Evolutionary conservation across 1,140 invertebrate species (phyloP), one percentile per base, ranked within the genome.

Genomic region (Lanistes nyassanus): DNA sequence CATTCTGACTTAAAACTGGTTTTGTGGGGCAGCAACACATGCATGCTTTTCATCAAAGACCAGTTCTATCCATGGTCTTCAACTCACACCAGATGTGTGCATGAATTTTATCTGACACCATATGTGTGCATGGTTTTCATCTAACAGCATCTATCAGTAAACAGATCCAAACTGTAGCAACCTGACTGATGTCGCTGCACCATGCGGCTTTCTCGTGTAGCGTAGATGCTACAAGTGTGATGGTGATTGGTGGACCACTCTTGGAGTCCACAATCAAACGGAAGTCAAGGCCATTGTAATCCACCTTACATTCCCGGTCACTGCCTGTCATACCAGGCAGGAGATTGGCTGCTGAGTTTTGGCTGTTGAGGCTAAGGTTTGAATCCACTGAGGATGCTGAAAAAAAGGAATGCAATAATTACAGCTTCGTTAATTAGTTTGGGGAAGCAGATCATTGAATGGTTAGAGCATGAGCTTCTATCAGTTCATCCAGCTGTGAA

Each of bases 191-290:
- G 86, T 98, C 96, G 81, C 94, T 95, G 78, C 96, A 96, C 96
- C 96, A 98, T 2, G 95, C 96, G 16, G 95, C 94, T 89, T 98
- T 98, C 84, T 98, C 96, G 90, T 97, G 94, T 65, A 94, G 91
- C 6, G 94, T 94, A 23, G 94, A 92, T 37, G 95, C 94, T 58
- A 95, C 91, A 29, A 98, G 90, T 89, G 96, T 95, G 34, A 97
- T 92, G 13, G 90, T 91, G 7, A 92, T 84, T 76, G 92, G 83
- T 88, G 92, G 77, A 90, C 90, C 92, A 81, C 79, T 89, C 82
- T 85, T 92, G 88, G 86, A 92, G 90, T 89, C 87, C 34, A 89
- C 85, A 60, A 96, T 92, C 70, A 97, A 92, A 90, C 96, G 96
- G 88, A 98, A 97, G 87, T 98, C 96, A 66, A 95, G 92, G 77